phyloP scores from a whole-genome alignment of 2,888 invertebrate genomes.

The Tetragnatha montana region DNA sequence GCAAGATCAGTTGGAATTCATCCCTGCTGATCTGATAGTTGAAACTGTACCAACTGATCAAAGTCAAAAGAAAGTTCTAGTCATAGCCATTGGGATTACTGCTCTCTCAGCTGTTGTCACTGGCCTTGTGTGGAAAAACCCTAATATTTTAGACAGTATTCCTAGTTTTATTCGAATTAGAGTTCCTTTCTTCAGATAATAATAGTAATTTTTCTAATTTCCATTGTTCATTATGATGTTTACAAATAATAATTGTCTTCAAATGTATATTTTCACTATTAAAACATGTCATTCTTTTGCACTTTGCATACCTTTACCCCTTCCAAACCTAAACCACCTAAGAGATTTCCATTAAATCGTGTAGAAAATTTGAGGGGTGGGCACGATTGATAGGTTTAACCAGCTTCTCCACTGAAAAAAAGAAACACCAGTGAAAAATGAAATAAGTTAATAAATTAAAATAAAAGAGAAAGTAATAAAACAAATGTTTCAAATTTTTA shows the following conservation, averaged over 20 bases:
- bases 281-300: not conserved
- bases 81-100: conserved; percentile 24
- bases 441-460: too few relatives aligned
- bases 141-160: conserved; percentile 17
- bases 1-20: conserved; percentile 52
- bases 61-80: not conserved
- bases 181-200: conserved; percentile 40
- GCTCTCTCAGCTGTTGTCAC: conserved; percentile 18
- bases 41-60: conserved; percentile 35
- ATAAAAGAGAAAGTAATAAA: too few relatives aligned
- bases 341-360: too few relatives aligned
- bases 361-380: too few relatives aligned
- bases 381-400: too few relatives aligned
- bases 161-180: conserved; percentile 20
- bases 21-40: conserved; percentile 57
- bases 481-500: too few relatives aligned
- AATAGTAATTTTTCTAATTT: conserved; percentile 5
- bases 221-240: conserved; percentile 2
- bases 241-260: conserved; percentile 4
- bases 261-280: conserved; percentile 19
- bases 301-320: too few relatives aligned
- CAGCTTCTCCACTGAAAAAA: too few relatives aligned
- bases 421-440: too few relatives aligned
- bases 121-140: conserved; percentile 54
- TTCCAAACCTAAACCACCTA: too few relatives aligned